Evolutionary conservation across 2,888 invertebrate species (phyloP).

Genomic region (Sesia apiformis): DNA sequence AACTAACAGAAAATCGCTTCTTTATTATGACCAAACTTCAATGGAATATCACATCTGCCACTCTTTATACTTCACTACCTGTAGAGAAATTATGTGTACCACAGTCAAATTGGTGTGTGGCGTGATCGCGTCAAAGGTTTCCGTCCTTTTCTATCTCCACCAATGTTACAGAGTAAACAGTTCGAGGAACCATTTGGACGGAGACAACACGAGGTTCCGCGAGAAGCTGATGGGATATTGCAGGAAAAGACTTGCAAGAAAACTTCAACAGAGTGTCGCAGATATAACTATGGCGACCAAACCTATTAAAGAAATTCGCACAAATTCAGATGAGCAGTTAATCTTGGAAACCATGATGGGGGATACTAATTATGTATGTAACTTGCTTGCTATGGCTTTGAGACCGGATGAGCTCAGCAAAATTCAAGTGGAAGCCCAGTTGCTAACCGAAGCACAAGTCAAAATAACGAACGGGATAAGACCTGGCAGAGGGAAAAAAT

Average conservation of each 20-base stretch:
- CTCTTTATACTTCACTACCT: conserved; percentile 41
- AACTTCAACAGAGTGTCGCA: conserved; percentile 43
- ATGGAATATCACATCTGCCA: conserved; percentile 55
- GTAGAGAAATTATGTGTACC: conserved; percentile 54
- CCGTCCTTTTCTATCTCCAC: conserved; percentile 60
- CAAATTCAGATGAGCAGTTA: conserved; percentile 41
- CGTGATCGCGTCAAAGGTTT: conserved; percentile 39
- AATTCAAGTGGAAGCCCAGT: conserved; percentile 42
- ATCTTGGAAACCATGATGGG: conserved; percentile 53
- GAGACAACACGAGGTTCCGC: conserved; percentile 45
- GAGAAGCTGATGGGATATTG: conserved; percentile 56
- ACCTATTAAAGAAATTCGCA: conserved; percentile 46
- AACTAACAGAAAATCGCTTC: conserved; percentile 25
- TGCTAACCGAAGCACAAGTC: conserved; percentile 30
- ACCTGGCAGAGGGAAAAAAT: conserved; percentile 42
- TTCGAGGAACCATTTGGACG: conserved; percentile 45
- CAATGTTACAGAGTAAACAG: conserved; percentile 53
- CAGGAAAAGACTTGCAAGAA: conserved; percentile 36
- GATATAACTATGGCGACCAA: conserved; percentile 42
- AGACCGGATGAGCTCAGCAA: conserved; percentile 48
- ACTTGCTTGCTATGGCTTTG: conserved; percentile 55
- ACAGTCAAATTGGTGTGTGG: conserved; percentile 54
- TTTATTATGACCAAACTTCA: conserved; percentile 49
- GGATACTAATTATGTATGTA: conserved; percentile 52
- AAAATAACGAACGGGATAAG: conserved; percentile 27